Conservation (phyloP, 2,113 vertebrate genomes). For the Pongo pygmaeus region DNA sequence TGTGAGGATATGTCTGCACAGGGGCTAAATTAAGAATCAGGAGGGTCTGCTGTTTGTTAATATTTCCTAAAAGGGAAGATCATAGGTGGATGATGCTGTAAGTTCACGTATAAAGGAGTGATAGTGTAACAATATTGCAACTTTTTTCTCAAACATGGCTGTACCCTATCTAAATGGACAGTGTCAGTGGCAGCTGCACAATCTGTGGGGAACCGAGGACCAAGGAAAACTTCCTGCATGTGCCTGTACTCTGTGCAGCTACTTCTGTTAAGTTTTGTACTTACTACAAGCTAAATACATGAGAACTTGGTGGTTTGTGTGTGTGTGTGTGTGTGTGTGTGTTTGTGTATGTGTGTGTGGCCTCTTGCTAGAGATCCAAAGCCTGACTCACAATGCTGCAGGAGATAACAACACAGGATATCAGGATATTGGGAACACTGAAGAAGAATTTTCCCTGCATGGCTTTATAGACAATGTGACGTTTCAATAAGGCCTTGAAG, state of each 20-base stretch:
- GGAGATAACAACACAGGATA: neutral
- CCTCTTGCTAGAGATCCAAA: neutral
- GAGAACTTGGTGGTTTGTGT: neutral
- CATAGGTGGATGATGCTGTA: neutral
- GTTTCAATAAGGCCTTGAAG: neutral
- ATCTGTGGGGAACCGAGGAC: neutral
- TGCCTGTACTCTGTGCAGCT: neutral
- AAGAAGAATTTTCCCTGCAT: neutral
- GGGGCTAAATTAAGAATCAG: neutral
- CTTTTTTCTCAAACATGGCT: neutral
- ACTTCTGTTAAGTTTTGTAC: neutral
- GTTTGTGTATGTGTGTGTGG: neutral
- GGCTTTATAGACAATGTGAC: neutral
- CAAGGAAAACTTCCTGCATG: neutral
- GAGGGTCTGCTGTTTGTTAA: neutral
- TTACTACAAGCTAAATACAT: neutral
- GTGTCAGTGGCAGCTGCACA: neutral
- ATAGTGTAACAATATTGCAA: neutral
- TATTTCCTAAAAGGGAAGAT: neutral
- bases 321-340: rapidly evolving
- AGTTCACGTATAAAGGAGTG: neutral
- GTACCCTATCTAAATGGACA: neutral
- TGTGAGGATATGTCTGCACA: neutral
- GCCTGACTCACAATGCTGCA: neutral
- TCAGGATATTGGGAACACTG: neutral